Evolutionary conservation across 1,140 invertebrate species (phyloP).

Genomic region (Mya arenaria): DNA sequence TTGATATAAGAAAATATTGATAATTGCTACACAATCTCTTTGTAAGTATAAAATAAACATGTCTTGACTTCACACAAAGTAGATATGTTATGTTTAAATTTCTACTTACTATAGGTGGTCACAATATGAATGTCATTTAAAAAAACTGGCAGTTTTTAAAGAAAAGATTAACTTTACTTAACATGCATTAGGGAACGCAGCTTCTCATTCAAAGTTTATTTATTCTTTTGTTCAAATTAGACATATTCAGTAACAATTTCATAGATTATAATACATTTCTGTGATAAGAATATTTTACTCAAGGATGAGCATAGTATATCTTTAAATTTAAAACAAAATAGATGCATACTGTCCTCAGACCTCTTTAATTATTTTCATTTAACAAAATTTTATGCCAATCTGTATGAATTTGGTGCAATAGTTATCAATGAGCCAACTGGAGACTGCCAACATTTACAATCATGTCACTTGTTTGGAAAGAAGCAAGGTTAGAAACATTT

Average conservation of each 20-base stretch:
- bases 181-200: too few species aligned
- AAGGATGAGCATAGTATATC: conserved; percentile 1
- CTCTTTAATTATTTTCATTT: background rate
- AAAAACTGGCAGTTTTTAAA: too few species aligned
- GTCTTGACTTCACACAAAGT: too few species aligned
- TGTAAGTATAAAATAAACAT: background rate
- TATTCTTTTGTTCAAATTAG: conserved; percentile 8
- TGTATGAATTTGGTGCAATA: conserved; percentile 9
- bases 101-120: conserved; percentile 14
- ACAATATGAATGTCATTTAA: background rate
- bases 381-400: background rate
- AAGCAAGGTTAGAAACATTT: conserved; percentile 1
- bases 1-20: conserved; percentile 13
- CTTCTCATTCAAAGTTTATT: background rate
- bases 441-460: conserved; percentile 15
- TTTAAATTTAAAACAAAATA: too few species aligned
- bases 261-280: conserved; percentile 12
- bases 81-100: too few species aligned
- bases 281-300: background rate
- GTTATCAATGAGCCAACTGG: background rate
- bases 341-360: too few species aligned
- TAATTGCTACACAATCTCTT: conserved; percentile 15
- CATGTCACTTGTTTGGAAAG: conserved; percentile 8
- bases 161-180: too few species aligned
- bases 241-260: background rate